phyloP scores from a whole-genome alignment of 2,888 invertebrate genomes.

The Andrena trimmerana region DNA sequence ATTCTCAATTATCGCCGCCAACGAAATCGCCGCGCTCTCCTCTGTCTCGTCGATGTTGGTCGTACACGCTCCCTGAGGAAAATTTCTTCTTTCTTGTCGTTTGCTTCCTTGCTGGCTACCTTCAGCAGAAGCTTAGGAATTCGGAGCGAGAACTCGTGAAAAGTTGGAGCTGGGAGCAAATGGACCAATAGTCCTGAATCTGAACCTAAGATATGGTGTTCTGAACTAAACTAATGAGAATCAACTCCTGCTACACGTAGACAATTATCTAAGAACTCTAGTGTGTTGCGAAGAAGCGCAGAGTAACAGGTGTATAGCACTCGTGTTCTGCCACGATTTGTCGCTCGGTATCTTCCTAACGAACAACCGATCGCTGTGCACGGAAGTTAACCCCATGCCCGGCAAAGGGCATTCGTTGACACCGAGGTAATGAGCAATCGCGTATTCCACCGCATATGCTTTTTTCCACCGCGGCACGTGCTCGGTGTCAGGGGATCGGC shows the following conservation, averaged over 20 bases:
- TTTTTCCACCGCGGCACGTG: conserved; percentile 76
- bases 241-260: too few relatives aligned
- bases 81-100: neutral
- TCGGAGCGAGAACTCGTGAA: neutral
- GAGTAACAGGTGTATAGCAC: conserved; percentile 29
- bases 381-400: neutral
- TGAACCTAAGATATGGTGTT: too few relatives aligned
- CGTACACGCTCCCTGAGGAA: conserved; percentile 7
- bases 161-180: neutral
- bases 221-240: too few relatives aligned
- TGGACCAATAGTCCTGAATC: too few relatives aligned
- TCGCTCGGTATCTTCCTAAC: neutral
- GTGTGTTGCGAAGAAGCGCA: neutral
- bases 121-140: neutral
- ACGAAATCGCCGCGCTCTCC: conserved; percentile 58
- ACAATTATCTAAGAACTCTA: too few relatives aligned
- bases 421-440: conserved; percentile 63
- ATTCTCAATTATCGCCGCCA: conserved; percentile 76
- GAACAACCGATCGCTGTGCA: neutral
- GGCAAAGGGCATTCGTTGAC: conserved; percentile 43
- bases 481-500: conserved; percentile 69
- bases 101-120: neutral
- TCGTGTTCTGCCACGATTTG: neutral
- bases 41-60: conserved; percentile 54
- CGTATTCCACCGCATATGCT: conserved; percentile 74